These are phyloP conservation scores for Aproaerema taeniolella DNA, from an alignment of 2,888 invertebrate genomes.

Conservation along the genomic window DNA sequence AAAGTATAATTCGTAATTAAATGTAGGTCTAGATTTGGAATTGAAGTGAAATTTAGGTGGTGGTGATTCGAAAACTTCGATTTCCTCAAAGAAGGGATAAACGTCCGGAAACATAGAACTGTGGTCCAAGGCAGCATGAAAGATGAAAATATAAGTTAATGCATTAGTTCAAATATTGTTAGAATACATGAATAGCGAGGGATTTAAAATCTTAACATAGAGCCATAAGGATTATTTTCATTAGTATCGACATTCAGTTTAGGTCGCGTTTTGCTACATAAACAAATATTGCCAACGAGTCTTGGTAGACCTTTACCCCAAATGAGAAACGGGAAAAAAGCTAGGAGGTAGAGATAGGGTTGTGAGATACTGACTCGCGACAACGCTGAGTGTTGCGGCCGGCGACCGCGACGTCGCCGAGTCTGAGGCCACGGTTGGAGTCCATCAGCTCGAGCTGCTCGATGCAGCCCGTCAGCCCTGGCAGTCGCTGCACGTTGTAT, in stretches of 20 bases:
- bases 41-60: conserved; percentile 48
- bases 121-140: conserved; percentile 52
- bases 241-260: too few relatives aligned
- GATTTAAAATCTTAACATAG: too few relatives aligned
- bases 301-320: too few relatives aligned
- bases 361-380: conserved; percentile 86
- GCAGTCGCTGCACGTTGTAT: conserved; percentile 80
- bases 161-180: too few relatives aligned
- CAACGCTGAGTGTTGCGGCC: conserved; percentile 90
- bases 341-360: too few relatives aligned
- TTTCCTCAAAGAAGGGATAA: conserved; percentile 57
- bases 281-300: too few relatives aligned
- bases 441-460: conserved; percentile 87
- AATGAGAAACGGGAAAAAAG: too few relatives aligned
- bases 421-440: conserved; percentile 79
- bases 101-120: conserved; percentile 56
- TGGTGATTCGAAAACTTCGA: conserved; percentile 51
- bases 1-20: conserved; percentile 12
- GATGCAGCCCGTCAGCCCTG: conserved; percentile 91
- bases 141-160: conserved; percentile 23
- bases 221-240: too few relatives aligned
- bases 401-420: conserved; percentile 84
- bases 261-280: too few relatives aligned
- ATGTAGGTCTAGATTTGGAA: conserved; percentile 20
- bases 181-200: not conserved